Conservation (phyloP, 2,888 invertebrate species). For the Xestia ashworthii region DNA sequence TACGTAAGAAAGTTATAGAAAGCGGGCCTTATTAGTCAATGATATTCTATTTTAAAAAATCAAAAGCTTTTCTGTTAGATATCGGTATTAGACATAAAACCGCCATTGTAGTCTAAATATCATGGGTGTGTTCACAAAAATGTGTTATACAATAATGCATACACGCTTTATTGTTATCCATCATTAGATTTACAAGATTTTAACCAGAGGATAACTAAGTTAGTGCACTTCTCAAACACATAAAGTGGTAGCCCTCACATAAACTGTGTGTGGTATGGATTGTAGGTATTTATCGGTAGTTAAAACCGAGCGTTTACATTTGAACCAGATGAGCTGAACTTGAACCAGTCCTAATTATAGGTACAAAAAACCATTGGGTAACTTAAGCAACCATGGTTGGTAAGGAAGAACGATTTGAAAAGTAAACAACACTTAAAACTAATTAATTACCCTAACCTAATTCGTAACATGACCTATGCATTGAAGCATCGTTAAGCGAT, state of each 20-base stretch:
- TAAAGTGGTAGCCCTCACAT: slow-evolving; percentile 50
- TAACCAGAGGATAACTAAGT: background rate
- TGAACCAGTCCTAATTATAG: slow-evolving; percentile 72
- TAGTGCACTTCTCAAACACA: background rate
- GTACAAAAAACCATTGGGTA: background rate
- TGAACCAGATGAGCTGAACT: slow-evolving; percentile 75
- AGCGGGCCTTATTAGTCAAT: no score
- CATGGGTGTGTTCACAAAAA: background rate
- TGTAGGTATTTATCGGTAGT: slow-evolving; percentile 69
- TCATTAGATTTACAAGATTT: background rate
- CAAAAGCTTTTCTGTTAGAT: background rate
- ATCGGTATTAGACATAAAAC: background rate
- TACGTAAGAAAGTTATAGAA: no score
- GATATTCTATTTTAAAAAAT: no score
- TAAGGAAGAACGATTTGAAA: background rate
- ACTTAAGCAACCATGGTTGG: background rate
- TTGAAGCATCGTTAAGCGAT: background rate
- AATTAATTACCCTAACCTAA: background rate
- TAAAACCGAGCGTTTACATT: slow-evolving; percentile 75
- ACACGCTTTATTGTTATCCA: background rate
- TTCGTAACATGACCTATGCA: slow-evolving; percentile 13
- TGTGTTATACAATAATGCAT: background rate
- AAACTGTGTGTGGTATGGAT: slow-evolving; percentile 65
- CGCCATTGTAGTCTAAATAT: background rate
- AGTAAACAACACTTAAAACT: background rate